Base-by-base conservation (phyloP, 2,888 invertebrate genomes). In the Drosophila multiciliata region DNA sequence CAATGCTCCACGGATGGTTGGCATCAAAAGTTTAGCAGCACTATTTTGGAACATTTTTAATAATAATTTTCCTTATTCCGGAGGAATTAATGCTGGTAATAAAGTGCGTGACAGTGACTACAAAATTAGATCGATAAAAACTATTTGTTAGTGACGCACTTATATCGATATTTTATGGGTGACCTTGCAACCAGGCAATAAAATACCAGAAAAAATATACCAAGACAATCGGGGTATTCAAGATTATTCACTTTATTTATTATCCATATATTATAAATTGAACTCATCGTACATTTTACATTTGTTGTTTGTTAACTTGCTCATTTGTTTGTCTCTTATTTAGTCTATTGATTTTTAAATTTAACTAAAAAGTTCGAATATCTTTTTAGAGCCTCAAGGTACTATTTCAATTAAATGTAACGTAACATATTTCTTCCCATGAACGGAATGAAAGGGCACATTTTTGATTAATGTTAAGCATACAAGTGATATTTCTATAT, bases 21-120 rank as follows among this genome's bases (percentile, higher is more conserved):
- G 93, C 54, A 90, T 78, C 82, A 93, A 81, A 33, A 93, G 78
- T 67, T 91, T 90, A 66, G 91, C 88, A 72, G 91, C 91, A 65
- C 86, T 90, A 68, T 87, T 90, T 83, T 83, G 89, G 75, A 93
- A 89, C 92, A 92, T 92, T 75, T 64, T 81, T 57, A 58, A n/a
- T 36, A 54, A 50, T 29, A n/a, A 64, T 62, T 42, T 59, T 35
- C 35, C 40, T 60, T 49, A 49, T 57, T 71, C 40, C 42, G 48
- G n/a, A 38, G 49, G 73, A 80, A 60, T 66, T 61, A 59, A 73
- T 75, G 74, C 48, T 62, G 59, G 38, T 64, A 61, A 67, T 61
- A 48, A 53, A 45, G 50, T 71, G 62, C 45, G 71, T 17, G 49
- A 9, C 35, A 32, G 67, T 48, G 66, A 49, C 26, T 59, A 36